These are phyloP conservation scores for Tineola bisselliella DNA, from an alignment of 2,888 invertebrate species.

Conservation along the genomic window DNA sequence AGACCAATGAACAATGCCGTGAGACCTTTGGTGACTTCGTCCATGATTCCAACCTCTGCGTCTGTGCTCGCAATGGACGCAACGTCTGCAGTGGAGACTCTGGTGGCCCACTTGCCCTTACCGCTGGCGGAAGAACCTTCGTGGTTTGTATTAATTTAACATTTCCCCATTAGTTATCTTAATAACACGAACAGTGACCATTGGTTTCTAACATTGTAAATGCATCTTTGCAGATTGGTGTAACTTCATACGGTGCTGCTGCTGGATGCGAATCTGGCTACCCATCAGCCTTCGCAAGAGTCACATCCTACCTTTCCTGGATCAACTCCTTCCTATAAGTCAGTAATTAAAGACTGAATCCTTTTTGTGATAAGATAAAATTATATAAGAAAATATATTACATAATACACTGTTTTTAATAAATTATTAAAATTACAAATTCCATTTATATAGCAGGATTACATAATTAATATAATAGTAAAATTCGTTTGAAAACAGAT, in stretches of 20 bases:
- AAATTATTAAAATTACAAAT: too few species aligned
- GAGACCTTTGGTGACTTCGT: constrained; percentile 31
- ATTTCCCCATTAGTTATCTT: too few species aligned
- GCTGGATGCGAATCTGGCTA: constrained; percentile 27
- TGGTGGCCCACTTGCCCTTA: constrained; percentile 30
- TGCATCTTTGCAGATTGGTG: constrained; percentile 17
- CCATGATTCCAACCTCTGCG: constrained; percentile 35
- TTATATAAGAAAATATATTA: too few species aligned
- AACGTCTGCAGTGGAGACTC: constrained; percentile 35
- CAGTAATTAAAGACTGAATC: too few species aligned
- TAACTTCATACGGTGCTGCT: constrained; percentile 18
- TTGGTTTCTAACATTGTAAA: background rate
- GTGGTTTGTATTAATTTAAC: background rate
- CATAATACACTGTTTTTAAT: too few species aligned
- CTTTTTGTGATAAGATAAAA: too few species aligned
- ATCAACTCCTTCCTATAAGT: constrained; percentile 13
- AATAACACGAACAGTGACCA: background rate
- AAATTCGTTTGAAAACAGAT: background rate
- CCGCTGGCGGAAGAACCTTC: constrained; percentile 22
- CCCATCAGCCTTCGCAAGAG: constrained; percentile 34
- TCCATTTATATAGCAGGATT: too few species aligned
- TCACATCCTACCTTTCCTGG: constrained; percentile 25
- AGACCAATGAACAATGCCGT: constrained; percentile 36
- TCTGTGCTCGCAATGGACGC: background rate
- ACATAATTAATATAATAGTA: too few species aligned